Evolutionary conservation across 2,888 invertebrate species (phyloP).

Genomic region (Maniola hyperantus): DNA sequence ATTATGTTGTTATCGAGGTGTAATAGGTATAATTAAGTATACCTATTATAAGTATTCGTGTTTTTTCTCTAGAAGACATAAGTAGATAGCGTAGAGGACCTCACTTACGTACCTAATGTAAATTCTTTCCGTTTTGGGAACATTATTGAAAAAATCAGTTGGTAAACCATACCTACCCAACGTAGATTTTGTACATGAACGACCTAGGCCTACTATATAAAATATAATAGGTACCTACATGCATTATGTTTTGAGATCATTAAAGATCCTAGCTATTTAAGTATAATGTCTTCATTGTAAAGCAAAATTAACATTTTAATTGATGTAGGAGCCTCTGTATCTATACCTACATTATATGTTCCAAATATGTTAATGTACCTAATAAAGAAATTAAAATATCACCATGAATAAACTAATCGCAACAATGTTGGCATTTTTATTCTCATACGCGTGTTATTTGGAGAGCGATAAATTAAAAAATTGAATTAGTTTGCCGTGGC

Average conservation of each 20-base stretch:
- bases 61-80: too few species aligned
- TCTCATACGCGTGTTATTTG: conserved; percentile 46
- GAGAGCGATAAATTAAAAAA: conserved; percentile 57
- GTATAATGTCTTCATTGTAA: conserved; percentile 11
- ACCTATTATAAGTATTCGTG: too few species aligned
- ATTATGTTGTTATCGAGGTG: too few species aligned
- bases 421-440: conserved; percentile 56
- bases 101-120: too few species aligned
- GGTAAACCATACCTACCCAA: too few species aligned
- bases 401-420: conserved; percentile 56
- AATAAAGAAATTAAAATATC: conserved; percentile 56
- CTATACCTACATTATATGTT: background rate
- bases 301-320: conserved; percentile 12
- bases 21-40: too few species aligned
- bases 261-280: background rate
- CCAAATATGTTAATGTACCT: conserved; percentile 31
- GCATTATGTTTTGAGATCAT: background rate
- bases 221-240: too few species aligned
- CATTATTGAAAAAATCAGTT: too few species aligned
- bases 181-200: too few species aligned
- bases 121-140: too few species aligned
- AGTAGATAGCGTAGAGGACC: too few species aligned
- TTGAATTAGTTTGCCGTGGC: conserved; percentile 61
- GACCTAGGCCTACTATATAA: too few species aligned
- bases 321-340: background rate